Evolutionary conservation across 2,888 invertebrate genomes (phyloP), one percentile per base, ranked within the genome.

Genomic region (Desoria tigrina): DNA sequence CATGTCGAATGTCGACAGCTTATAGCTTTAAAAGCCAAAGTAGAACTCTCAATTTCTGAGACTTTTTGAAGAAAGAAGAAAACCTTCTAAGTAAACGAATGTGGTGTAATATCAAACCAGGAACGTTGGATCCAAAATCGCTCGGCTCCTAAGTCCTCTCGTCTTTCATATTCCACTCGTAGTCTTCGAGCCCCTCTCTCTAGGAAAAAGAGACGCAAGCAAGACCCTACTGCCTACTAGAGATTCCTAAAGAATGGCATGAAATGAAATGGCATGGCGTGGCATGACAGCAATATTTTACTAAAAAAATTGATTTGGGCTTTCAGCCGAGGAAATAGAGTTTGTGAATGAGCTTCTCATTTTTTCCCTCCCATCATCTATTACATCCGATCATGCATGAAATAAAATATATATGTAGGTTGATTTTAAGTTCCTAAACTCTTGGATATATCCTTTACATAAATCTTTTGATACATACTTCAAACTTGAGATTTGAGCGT

Each of bases 331-430:
- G 39, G 27, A 57, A 57, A 4, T 2, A 24, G 42, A 27, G 37
- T n/a, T 54, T 42, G 14, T 57, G 23, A 57, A 57, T 57, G 57
- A 57, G 57, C 37, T 57, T 57, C 37, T 57, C 57, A 42, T 39
- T 57, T 55, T 51, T 42, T 26, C 24, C 57, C 24, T 21, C 42
- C 6, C 57, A 57, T 57, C 37, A 28, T 55, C 32, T 37, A 55
- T 37, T 21, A 37, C 18, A 32, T 32, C 32, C 26, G 4, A 6
- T 55, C 55, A 55, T 37, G 21, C 55, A 55, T 55, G 32, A 55
- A 55, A 55, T 32, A 55, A 55, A 32, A 51, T 18, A 45, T 45
- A n/a, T 45, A 45, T 45, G 45, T 45, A 45, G 45, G 45, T 45
- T 45, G 45, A 45, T 45, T 45, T 16, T 45, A 45, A 18, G n/a